Conservation (phyloP, 64 coral and sea anemone species). For the Montipora sp. region DNA sequence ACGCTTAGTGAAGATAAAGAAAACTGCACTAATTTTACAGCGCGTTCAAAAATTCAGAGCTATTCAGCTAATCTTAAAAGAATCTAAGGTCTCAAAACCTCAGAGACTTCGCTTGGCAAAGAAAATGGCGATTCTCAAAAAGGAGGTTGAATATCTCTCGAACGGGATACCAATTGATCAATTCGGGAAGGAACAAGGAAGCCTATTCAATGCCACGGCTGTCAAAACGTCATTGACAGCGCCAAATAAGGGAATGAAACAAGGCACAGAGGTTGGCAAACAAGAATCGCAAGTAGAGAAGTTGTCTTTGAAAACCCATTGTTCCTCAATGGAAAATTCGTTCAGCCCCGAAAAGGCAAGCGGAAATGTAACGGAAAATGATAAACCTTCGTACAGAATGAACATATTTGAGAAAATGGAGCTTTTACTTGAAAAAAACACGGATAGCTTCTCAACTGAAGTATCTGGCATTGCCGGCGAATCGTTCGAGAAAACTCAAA, state of each 20-base stretch:
- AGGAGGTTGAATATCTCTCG: background rate
- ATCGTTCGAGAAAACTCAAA: background rate
- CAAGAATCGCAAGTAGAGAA: background rate
- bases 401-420: constrained; percentile 32
- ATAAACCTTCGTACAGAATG: background rate
- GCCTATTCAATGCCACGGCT: background rate
- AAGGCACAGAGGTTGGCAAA: background rate
- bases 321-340: background rate
- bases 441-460: background rate
- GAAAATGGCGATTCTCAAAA: background rate
- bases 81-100: background rate
- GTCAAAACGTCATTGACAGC: background rate
- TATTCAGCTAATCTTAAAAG: background rate
- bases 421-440: background rate
- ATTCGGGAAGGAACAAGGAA: background rate
- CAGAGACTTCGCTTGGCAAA: background rate
- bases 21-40: background rate
- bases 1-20: background rate
- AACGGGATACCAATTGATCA: background rate
- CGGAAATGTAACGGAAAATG: background rate
- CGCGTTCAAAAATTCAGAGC: constrained; percentile 5
- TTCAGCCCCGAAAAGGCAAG: background rate
- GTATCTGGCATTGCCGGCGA: background rate
- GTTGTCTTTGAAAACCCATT: too few species aligned
- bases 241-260: background rate